Evolutionary conservation across 2,113 vertebrate species (phyloP), one percentile per base, ranked within the genome.

Genomic region (Deroptyus accipitrinus): DNA sequence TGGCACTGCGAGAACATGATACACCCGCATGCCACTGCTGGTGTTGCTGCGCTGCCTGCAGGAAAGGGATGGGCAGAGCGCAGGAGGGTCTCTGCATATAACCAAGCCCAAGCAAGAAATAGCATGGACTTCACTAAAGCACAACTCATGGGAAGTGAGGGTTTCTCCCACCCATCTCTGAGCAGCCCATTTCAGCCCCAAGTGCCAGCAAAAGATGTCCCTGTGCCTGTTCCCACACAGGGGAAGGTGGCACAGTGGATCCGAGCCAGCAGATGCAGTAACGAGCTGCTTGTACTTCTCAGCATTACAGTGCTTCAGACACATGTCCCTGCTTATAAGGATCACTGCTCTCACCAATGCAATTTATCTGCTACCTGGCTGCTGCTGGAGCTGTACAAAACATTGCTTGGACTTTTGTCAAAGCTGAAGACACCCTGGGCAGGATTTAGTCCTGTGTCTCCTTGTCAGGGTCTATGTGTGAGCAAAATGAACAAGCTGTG

Each of bases 391-490:
- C 17, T 57, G 59, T 22, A 48, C 46, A 22, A 77, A 80, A 74
- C 1, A 2, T 27, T 67, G 41, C 24, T 87, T 27, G 55, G 42
- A 39, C 5, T 75, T 82, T 30, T 72, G 42, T 79, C 70, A 61
- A 79, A 85, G 66, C 35, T 9, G 6, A 19, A 84, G 61, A 72
- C 35, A 11, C 0, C 0, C 25, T 33, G 51, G 39, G 25, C 31
- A 87, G 77, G 70, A 42, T 68, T 78, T 39, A 72, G 35, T 20
- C 19, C 4, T 1, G 13, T 54, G 46, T 78, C 15, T 89, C 31
- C 2, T 1, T 0, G 0, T 23, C 0, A 0, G 15, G 7, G 3
- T 88, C 28, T 63, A 9, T 0, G 0, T 23, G 42, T 4, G 2
- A 91, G n/a, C 3, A 51, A 86, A 44, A 72, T 15, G 31, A 33